Evolutionary conservation across 92 coral and sea anemone genomes (phyloP), one percentile per base, ranked within the genome.

Genomic region (Isaurus tuberculatus): DNA sequence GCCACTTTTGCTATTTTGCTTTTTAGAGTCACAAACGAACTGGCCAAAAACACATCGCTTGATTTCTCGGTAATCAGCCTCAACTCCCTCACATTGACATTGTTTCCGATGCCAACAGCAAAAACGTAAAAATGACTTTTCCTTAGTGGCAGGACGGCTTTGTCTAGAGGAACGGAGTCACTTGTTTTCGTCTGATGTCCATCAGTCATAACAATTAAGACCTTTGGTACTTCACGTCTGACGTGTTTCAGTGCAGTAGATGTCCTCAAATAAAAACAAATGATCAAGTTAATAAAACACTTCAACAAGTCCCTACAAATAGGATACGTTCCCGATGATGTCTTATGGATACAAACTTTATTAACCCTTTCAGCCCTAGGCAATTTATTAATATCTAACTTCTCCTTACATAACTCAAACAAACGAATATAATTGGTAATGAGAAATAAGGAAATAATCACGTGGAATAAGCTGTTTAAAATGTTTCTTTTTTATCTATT

Each of bases 191-290:
- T 83, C 78, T 93, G 97, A 57, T 68, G 89, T 0, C 97, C 97
- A 51, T 93, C 93, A 13, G 97, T 93, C 83, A 93, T 85, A 34
- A 93, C 61, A n/a, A 93, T 58, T 27, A 93, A 64, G 19, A 93
- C 79, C 84, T 88, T 90, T 32, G 97, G 94, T 15, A 93, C 91
- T 27, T 34, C 84, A 1, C 57, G 67, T 22, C 97, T 78, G 8
- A 73, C 31, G 0, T 89, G 88, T 16, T 82, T 81, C 25, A 61
- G 28, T 5, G 2, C 10, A 9, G 25, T 10, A 73, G 90, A 92
- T 60, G 85, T 89, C 2, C 72, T 42, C 8, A 26, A 63, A 1
- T 63, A 28, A 63, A 25, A 63, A 25, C 32, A 63, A 5, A 63
- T 3, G 3, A 4, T 19, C 63, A 55, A 51, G 63, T 55, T 55